Percentiles rank a stretch among this genome's conserved stretches.
Evolutionary conservation across 1,140 invertebrate genomes (phyloP).

Genomic region (Brachionus koreanus): DNA sequence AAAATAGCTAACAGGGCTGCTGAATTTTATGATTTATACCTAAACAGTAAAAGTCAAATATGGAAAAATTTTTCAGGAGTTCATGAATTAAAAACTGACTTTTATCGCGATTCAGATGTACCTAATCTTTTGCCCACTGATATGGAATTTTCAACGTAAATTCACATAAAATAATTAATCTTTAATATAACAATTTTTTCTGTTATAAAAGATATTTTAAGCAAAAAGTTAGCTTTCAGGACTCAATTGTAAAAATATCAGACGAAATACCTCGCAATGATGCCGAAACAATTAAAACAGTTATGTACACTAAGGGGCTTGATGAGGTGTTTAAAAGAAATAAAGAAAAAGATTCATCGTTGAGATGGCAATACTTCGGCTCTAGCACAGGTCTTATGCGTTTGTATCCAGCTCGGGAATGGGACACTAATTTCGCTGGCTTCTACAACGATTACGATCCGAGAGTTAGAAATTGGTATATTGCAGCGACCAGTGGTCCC

Average conservation of each 20-base stretch:
- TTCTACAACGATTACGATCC: slow-evolving; percentile 61
- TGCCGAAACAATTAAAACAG: slow-evolving; percentile 52
- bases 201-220: slow-evolving; percentile 52
- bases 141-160: slow-evolving; percentile 56
- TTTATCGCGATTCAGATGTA: slow-evolving; percentile 58
- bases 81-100: slow-evolving; percentile 49
- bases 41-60: slow-evolving; percentile 48
- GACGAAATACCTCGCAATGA: slow-evolving; percentile 59
- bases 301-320: slow-evolving; percentile 53
- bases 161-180: background rate
- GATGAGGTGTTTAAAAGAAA: slow-evolving; percentile 56
- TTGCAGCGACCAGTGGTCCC: slow-evolving; percentile 59
- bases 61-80: slow-evolving; percentile 46
- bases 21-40: slow-evolving; percentile 54
- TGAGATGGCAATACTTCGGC: slow-evolving; percentile 61
- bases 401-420: slow-evolving; percentile 59
- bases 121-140: slow-evolving; percentile 54
- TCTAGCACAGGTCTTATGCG: slow-evolving; percentile 57
- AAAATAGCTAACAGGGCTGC: slow-evolving; percentile 53
- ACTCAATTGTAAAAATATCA: slow-evolving; percentile 58
- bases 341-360: slow-evolving; percentile 50
- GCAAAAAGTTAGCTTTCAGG: slow-evolving; percentile 54
- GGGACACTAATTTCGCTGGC: slow-evolving; percentile 60
- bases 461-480: slow-evolving; percentile 58
- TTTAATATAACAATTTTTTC: background rate